Evolutionary conservation across 2,888 invertebrate genomes (phyloP), one percentile per base, ranked within the genome.

Genomic region (Eupithecia centaureata): DNA sequence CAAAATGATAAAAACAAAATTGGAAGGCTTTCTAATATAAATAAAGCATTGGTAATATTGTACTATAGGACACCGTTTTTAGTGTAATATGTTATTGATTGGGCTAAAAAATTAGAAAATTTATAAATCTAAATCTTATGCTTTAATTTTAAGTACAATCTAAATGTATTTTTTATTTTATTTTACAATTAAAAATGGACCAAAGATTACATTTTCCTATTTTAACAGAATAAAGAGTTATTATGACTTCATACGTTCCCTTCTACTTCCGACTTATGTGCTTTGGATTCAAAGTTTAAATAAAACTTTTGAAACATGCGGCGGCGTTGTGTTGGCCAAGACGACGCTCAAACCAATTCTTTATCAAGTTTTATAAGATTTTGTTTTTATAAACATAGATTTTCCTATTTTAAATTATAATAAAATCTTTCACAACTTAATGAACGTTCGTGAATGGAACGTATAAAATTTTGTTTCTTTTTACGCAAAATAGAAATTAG

Each of bases 371-470:
- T n/a, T n/a, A n/a, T n/a, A n/a, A n/a, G n/a, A n/a, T n/a, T n/a
- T n/a, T n/a, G n/a, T n/a, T n/a, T n/a, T n/a, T n/a, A n/a, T n/a
- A n/a, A n/a, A n/a, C n/a, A n/a, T n/a, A n/a, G n/a, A n/a, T n/a
- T n/a, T n/a, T n/a, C n/a, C n/a, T n/a, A n/a, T n/a, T n/a, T n/a
- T n/a, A n/a, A n/a, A n/a, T n/a, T n/a, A n/a, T n/a, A n/a, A n/a
- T n/a, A n/a, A n/a, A n/a, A n/a, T n/a, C n/a, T n/a, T n/a, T n/a
- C n/a, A n/a, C n/a, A n/a, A n/a, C n/a, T n/a, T n/a, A n/a, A n/a
- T n/a, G n/a, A n/a, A n/a, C n/a, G n/a, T n/a, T n/a, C n/a, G n/a
- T 18, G 47, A 15, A 64, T 28, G 64, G 59, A 64, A 52, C 64
- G 64, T 32, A 54, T 35, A 18, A 10, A 2, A 42, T 3, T 32